Conservation (phyloP, 2,113 vertebrate species). For the Isurus oxyrinchus region DNA sequence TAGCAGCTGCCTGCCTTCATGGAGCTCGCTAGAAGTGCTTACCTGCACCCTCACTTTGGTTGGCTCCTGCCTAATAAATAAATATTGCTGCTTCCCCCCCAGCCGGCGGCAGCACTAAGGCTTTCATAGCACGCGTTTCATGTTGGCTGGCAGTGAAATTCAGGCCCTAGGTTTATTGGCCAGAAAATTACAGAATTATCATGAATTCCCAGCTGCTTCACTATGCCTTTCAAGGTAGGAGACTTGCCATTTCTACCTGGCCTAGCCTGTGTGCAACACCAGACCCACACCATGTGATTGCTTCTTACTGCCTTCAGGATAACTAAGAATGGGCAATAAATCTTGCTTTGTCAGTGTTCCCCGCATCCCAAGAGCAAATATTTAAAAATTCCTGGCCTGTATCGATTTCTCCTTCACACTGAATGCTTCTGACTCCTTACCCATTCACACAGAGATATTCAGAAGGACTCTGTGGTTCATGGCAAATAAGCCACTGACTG, state of each 20-base stretch:
- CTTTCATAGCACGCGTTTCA: no score
- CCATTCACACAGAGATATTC: background rate
- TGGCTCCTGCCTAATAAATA: no score
- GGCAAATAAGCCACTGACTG: background rate
- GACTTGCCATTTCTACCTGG: background rate
- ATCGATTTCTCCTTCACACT: background rate
- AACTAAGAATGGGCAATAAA: background rate
- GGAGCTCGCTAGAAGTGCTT: no score
- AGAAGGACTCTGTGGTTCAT: background rate
- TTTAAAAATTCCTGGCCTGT: background rate
- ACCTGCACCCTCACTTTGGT: no score
- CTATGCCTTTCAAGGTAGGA: background rate
- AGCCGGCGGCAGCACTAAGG: no score
- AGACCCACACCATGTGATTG: background rate
- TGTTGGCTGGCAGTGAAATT: no score
- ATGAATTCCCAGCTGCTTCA: background rate
- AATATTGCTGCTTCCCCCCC: no score
- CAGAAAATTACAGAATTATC: background rate
- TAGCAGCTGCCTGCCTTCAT: no score
- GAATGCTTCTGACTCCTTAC: background rate
- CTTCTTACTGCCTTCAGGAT: background rate
- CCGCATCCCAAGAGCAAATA: conserved; percentile 24
- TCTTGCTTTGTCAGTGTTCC: background rate
- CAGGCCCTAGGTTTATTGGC: background rate
- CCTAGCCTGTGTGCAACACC: background rate